phyloP scores from a whole-genome alignment of 92 coral and sea anemone species.

The Umimayanthus chanpuru region DNA sequence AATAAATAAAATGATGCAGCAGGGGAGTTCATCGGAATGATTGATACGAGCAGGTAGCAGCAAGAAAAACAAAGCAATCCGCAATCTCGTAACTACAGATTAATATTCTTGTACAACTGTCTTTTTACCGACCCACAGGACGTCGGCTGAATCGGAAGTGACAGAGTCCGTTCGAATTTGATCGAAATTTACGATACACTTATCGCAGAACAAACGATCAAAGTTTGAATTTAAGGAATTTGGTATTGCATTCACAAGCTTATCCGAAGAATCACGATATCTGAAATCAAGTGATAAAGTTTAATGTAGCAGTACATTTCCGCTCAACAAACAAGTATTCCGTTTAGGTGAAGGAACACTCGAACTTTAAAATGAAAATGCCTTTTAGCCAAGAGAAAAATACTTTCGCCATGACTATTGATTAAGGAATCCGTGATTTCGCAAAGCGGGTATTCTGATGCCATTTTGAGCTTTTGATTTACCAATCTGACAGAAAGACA shows the following conservation, averaged over 20 bases:
- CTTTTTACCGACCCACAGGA: not conserved
- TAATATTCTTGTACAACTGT: not conserved
- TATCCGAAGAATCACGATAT: not conserved
- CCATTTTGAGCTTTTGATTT: not conserved
- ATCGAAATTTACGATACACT: not conserved
- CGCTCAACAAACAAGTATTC: not conserved
- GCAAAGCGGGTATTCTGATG: not conserved
- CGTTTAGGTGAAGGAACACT: not conserved
- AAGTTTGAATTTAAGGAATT: not conserved
- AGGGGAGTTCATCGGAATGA: not conserved
- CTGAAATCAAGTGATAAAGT: not conserved
- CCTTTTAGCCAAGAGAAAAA: not conserved
- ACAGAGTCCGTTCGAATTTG: not conserved
- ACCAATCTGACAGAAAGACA: not conserved
- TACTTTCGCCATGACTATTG: not conserved
- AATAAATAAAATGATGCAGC: not conserved
- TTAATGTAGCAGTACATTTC: not conserved
- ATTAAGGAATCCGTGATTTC: not conserved
- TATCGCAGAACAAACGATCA: not conserved
- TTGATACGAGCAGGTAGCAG: not conserved
- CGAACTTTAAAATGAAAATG: not conserved
- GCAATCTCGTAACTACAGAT: not conserved
- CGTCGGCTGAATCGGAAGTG: slow-evolving; percentile 21
- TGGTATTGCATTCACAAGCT: not conserved
- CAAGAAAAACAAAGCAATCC: slow-evolving; percentile 21